Base-by-base conservation (phyloP, 2,113 vertebrate genomes). In the Heteronetta atricapilla region DNA sequence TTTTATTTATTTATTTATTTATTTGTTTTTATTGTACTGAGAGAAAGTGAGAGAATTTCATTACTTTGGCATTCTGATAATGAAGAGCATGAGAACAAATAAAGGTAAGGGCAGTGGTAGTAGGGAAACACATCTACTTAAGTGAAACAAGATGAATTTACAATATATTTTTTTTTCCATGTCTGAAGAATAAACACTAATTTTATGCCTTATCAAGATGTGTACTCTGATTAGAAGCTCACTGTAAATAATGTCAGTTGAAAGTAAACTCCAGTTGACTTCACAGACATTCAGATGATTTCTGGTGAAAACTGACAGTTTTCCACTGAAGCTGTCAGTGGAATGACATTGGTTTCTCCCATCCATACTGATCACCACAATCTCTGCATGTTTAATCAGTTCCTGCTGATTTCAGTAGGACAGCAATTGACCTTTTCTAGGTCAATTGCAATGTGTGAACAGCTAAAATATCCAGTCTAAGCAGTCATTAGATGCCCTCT, bases 361-460 rank as follows among this genome's bases (percentile, higher is more conserved):
- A 96, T 25, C 64, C 82, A 48, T 53, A 90, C 60, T 3, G 1
- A 48, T 76, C 25, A 3, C 89, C 74, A 85, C 81, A 64, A 73
- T 73, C 76, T 44, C 74, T 93, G 73, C 66, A 76, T 73, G 31
- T 90, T 84, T 90, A 91, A 95, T 93, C 80, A 86, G 79, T 68
- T 96, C 77, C 86, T 59, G 48, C 59, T 87, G 91, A 76, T 90
- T 91, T 93, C 69, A 69, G 48, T 76, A 44, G 75, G 69, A 82
- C 89, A 84, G 86, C 93, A 93, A n/a, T 92, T 92, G 95, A 86
- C 96, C 94, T 95, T 84, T 93, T 26, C 18, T 56, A 90, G 83
- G 94, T 86, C 91, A 92, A 84, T 64, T 90, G 77, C 69, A 92
- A 53, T n/a, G 89, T 53, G 66, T 60, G 77, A 86, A 90, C 84